Conservation (phyloP, 2,888 invertebrate genomes). For the Drosophila ustulata region DNA sequence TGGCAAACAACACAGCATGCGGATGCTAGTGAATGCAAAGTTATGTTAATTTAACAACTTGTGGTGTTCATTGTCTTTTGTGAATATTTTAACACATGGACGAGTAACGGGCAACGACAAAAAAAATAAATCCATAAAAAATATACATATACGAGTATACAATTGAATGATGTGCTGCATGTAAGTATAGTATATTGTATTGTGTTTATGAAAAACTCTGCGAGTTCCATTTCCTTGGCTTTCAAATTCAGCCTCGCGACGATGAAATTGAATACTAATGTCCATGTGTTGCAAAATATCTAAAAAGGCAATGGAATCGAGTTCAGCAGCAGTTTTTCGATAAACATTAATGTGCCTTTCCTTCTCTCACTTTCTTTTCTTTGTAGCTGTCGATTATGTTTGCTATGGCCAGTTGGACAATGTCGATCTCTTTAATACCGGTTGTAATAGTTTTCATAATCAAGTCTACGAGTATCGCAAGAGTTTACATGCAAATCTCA, state of each 20-base stretch:
- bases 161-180: conserved; percentile 30
- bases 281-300: conserved; percentile 84
- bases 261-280: conserved; percentile 71
- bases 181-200: conserved; percentile 70
- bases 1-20: conserved; percentile 15
- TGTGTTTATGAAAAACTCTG: conserved; percentile 70
- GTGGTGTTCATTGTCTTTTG: conserved; percentile 64
- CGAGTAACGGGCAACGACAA: conserved; percentile 37
- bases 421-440: conserved; percentile 81
- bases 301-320: conserved; percentile 82
- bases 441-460: conserved; percentile 81
- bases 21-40: conserved; percentile 8
- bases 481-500: conserved; percentile 80
- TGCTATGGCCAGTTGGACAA: conserved; percentile 82
- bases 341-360: conserved; percentile 27
- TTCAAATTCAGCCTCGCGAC: conserved; percentile 30
- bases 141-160: conserved; percentile 7
- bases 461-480: conserved; percentile 83
- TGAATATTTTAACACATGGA: conserved; percentile 79
- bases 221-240: conserved; percentile 80
- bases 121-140: conserved; percentile 4
- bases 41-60: not conserved
- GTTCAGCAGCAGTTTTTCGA: conserved; percentile 75
- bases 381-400: conserved; percentile 82
- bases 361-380: conserved; percentile 26